Conservation (phyloP, 2,888 invertebrate genomes). For the Crocallis elinguaria region DNA sequence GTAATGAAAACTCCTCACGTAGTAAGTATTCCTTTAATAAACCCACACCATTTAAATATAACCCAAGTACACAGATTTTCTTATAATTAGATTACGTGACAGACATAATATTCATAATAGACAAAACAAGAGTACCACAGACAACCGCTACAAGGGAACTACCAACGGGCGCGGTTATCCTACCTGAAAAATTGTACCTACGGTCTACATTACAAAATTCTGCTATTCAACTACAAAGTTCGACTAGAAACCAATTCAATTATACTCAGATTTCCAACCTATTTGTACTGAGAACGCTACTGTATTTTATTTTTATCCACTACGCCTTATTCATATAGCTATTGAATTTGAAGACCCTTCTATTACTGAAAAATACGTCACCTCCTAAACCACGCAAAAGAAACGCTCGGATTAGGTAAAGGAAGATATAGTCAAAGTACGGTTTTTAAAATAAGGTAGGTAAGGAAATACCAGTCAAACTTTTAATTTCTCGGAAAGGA, state of each 20-base stretch:
- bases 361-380: constrained; percentile 33
- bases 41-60: no score
- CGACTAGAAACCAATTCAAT: constrained; percentile 5
- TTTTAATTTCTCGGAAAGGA: constrained; percentile 31
- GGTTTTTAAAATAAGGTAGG: constrained; percentile 2
- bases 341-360: constrained; percentile 28
- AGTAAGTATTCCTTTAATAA: no score
- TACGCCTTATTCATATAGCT: constrained; percentile 12
- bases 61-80: no score
- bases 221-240: background rate
- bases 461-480: constrained; percentile 4
- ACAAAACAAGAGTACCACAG: no score
- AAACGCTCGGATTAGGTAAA: background rate
- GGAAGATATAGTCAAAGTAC: background rate
- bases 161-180: constrained; percentile 54
- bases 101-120: no score
- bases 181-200: constrained; percentile 56
- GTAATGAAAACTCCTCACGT: no score
- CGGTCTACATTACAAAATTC: constrained; percentile 17
- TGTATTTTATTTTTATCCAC: background rate
- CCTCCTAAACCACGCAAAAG: constrained; percentile 17
- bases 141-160: background rate
- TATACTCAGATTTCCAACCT: constrained; percentile 15
- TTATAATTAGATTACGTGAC: no score
- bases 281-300: constrained; percentile 9